Percentiles rank a stretch among this genome's conserved stretches.
These are phyloP conservation scores for Danaus chrysippus DNA, from an alignment of 2,888 invertebrate genomes.

Conservation along the genomic window DNA sequence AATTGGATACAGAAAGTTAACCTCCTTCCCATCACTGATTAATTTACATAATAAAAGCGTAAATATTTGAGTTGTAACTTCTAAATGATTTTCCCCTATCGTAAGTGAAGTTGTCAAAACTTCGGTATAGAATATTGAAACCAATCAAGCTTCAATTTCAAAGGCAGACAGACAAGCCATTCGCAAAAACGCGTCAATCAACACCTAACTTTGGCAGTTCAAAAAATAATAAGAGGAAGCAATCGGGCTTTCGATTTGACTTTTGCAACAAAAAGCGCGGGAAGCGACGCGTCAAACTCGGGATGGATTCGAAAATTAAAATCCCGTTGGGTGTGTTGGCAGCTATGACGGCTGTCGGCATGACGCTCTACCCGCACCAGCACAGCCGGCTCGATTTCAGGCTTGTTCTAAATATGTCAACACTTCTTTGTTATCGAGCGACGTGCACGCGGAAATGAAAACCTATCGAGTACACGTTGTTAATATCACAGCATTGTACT, in stretches of 20 bases:
- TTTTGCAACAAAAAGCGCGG: constrained; percentile 61
- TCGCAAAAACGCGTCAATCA: constrained; percentile 56
- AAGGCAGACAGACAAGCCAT: constrained; percentile 41
- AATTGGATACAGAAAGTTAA: no score
- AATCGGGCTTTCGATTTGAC: constrained; percentile 60
- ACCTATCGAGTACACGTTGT: constrained; percentile 66
- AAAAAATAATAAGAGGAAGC: constrained; percentile 59
- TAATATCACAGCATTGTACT: constrained; percentile 68
- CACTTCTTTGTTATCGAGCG: constrained; percentile 75
- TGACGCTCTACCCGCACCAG: constrained; percentile 39
- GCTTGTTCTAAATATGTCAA: constrained; percentile 79
- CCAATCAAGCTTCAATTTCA: constrained; percentile 59
- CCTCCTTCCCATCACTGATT: no score
- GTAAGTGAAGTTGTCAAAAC: constrained; percentile 43
- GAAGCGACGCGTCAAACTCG: constrained; percentile 51
- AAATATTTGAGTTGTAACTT: not conserved
- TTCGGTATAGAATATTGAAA: constrained; percentile 48
- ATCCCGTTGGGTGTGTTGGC: constrained; percentile 64
- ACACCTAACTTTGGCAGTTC: constrained; percentile 58
- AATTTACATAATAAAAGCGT: no score
- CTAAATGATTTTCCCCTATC: constrained; percentile 6
- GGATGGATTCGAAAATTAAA: constrained; percentile 77
- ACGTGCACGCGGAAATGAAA: constrained; percentile 76
- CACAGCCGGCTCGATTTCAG: constrained; percentile 66
- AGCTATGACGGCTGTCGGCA: constrained; percentile 68